These are phyloP conservation scores for Apantesis nais DNA, from an alignment of 2,888 invertebrate species.

Conservation along the genomic window DNA sequence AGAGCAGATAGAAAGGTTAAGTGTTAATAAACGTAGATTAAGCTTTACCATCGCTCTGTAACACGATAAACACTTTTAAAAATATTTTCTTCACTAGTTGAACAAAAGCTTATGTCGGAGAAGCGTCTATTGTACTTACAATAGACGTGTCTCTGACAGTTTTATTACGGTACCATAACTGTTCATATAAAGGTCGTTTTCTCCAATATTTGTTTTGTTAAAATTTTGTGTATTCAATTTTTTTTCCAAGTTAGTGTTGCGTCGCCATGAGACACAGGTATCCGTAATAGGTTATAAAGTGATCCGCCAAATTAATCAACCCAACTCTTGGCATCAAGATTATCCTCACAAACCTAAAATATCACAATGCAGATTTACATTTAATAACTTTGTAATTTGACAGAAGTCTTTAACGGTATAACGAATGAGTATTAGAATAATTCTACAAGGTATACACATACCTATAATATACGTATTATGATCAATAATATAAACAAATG, in stretches of 20 bases:
- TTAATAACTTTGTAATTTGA: not conserved
- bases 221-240: not conserved
- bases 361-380: not conserved
- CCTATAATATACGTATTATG: not conserved
- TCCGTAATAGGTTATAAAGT: not conserved
- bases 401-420: not conserved
- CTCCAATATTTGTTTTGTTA: not conserved
- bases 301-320: not conserved
- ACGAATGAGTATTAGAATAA: not conserved
- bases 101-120: constrained; percentile 14
- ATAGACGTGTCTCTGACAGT: not conserved
- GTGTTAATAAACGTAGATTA: constrained; percentile 40
- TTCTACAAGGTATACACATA: not conserved
- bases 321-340: not conserved
- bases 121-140: not conserved
- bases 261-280: not conserved
- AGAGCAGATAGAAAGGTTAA: constrained; percentile 38
- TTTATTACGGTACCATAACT: constrained; percentile 7
- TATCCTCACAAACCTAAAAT: not conserved
- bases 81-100: constrained; percentile 15
- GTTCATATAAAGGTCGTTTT: constrained; percentile 2
- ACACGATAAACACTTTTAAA: constrained; percentile 25
- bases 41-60: constrained; percentile 19
- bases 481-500: not conserved
- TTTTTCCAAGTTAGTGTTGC: not conserved